A percentile compares a stretch with the other conserved stretches of the same genome.
Evolutionary conservation across 1,140 invertebrate species (phyloP).

Genomic region (Teleopsis dalmanni): DNA sequence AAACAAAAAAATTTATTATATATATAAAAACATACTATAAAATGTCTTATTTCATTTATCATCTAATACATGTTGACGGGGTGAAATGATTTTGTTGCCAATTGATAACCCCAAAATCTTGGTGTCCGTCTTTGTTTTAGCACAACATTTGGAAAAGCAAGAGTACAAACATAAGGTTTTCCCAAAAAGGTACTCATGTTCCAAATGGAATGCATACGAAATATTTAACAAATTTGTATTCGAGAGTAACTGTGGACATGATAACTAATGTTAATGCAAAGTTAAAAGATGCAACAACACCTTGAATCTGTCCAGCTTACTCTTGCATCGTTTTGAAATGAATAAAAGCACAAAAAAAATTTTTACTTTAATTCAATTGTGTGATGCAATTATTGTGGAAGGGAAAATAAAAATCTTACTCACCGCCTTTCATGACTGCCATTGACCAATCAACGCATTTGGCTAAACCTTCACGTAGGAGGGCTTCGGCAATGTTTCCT

Average conservation of each 20-base stretch:
- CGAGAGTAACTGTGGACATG: slow-evolving; percentile 4
- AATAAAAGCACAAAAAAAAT: slow-evolving; percentile 4
- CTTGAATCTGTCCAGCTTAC: slow-evolving; percentile 12
- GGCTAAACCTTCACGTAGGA: slow-evolving; percentile 87
- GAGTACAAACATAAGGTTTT: slow-evolving; percentile 2
- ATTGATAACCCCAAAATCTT: slow-evolving; percentile 25
- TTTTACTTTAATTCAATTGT: neutral
- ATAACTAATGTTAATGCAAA: slow-evolving; percentile 7
- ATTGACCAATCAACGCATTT: slow-evolving; percentile 98
- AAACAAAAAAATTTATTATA: too few relatives aligned
- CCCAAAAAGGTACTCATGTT: slow-evolving; percentile 1
- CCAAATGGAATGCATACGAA: neutral
- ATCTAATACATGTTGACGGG: slow-evolving; percentile 29
- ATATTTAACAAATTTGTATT: neutral
- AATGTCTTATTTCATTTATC: too few relatives aligned
- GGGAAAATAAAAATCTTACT: slow-evolving; percentile 13
- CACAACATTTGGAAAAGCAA: slow-evolving; percentile 4
- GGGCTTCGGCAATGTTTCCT: slow-evolving; percentile 89
- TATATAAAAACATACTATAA: too few relatives aligned
- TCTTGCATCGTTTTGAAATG: slow-evolving; percentile 13
- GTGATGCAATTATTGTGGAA: neutral
- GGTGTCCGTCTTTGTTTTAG: slow-evolving; percentile 32
- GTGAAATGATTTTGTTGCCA: slow-evolving; percentile 39
- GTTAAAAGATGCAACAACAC: slow-evolving; percentile 6
- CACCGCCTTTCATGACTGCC: slow-evolving; percentile 69